These are phyloP conservation scores for Sarcophaga variegata DNA, from an alignment of 2,888 invertebrate species.

Conservation along the genomic window DNA sequence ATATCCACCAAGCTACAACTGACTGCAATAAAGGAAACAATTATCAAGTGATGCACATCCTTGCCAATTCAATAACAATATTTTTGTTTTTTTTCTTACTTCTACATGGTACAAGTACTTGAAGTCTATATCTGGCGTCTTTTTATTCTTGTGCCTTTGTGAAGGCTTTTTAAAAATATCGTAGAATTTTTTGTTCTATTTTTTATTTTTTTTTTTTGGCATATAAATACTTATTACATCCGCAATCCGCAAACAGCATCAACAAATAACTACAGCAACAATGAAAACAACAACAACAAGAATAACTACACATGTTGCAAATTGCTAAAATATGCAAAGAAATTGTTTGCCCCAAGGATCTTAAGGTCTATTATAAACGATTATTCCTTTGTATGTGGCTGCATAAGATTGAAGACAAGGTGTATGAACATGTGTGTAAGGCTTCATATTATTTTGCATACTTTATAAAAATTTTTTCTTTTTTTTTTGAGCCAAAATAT, in stretches of 20 bases:
- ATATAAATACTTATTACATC: constrained; percentile 63
- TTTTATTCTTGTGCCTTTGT: background rate
- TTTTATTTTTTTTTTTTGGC: constrained; percentile 15
- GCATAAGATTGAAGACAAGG: constrained; percentile 1
- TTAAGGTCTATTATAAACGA: constrained; percentile 34
- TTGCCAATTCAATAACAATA: constrained; percentile 63
- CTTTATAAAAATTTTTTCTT: background rate
- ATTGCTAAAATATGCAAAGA: constrained; percentile 40
- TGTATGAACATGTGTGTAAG: constrained; percentile 6
- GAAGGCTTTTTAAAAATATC: too few species aligned
- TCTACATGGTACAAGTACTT: background rate
- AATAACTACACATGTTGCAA: constrained; percentile 28
- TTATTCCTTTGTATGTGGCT: background rate
- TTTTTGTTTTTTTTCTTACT: background rate
- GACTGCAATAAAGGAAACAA: constrained; percentile 54
- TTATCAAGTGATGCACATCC: constrained; percentile 52
- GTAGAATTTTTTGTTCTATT: too few species aligned
- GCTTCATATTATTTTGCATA: constrained; percentile 9
- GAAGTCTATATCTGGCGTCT: background rate
- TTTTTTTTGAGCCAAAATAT: constrained; percentile 26
- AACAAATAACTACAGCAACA: constrained; percentile 13
- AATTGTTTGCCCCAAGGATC: constrained; percentile 60
- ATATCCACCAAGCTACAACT: background rate
- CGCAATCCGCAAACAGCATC: constrained; percentile 53
- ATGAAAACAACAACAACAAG: background rate